Evolutionary conservation across 2,888 invertebrate genomes (phyloP).

Genomic region (Emmelina monodactyla): DNA sequence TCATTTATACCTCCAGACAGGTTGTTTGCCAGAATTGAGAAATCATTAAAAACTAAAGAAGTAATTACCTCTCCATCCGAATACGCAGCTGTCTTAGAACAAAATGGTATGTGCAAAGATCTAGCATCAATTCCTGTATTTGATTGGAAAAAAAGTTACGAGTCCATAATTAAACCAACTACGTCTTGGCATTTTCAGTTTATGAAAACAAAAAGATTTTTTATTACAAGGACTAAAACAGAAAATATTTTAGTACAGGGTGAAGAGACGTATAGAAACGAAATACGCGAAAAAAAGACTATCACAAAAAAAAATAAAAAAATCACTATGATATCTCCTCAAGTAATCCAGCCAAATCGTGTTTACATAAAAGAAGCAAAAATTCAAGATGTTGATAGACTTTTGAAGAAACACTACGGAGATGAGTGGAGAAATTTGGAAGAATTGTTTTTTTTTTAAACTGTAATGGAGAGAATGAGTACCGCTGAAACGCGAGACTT

Average conservation of each 20-base stretch:
- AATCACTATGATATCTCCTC: conserved; percentile 1
- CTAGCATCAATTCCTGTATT: conserved; percentile 11
- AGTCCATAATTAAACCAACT: conserved; percentile 12
- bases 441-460: not conserved
- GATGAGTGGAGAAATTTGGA: conserved; percentile 3
- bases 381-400: conserved; percentile 2
- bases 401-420: conserved; percentile 4
- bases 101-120: conserved; percentile 8
- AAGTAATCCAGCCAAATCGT: conserved; percentile 2
- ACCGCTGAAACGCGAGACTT: not conserved
- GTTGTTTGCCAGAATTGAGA: conserved; percentile 7
- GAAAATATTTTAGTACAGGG: conserved; percentile 5
- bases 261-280: conserved; percentile 2
- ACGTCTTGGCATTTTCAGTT: conserved; percentile 14
- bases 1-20: conserved; percentile 10
- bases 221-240: conserved; percentile 2
- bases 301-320: conserved; percentile 4
- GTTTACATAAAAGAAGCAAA: conserved; percentile 1
- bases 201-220: conserved; percentile 10
- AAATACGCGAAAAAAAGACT: not conserved
- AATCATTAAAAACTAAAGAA: conserved; percentile 6
- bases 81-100: conserved; percentile 8
- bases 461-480: not conserved
- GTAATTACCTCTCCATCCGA: conserved; percentile 3
- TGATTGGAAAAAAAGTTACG: conserved; percentile 13